These are phyloP conservation scores for Agapetus fuscipes DNA, from an alignment of 2,888 invertebrate species.

Conservation along the genomic window DNA sequence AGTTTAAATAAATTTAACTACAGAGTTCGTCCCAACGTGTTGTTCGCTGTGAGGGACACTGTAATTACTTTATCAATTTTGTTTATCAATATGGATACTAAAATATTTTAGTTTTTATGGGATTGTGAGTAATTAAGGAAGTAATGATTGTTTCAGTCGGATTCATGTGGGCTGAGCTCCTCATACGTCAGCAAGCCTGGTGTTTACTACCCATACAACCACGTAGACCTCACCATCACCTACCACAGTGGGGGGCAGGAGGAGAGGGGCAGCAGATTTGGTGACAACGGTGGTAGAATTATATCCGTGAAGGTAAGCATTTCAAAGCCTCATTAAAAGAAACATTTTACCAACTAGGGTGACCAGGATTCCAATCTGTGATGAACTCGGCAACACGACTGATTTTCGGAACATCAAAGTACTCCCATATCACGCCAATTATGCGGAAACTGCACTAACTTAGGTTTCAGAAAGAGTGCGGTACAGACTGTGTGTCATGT, in stretches of 20 bases:
- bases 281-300: conserved; percentile 80
- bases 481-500: too few relatives aligned
- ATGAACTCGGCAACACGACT: too few relatives aligned
- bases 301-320: conserved; percentile 59
- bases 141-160: conserved; percentile 27
- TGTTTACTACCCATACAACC: conserved; percentile 91
- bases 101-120: neutral
- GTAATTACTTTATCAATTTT: neutral
- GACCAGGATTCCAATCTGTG: too few relatives aligned
- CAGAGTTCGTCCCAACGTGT: too few relatives aligned
- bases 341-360: neutral
- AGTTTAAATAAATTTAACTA: too few relatives aligned
- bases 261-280: conserved; percentile 76
- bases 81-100: neutral
- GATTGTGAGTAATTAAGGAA: neutral
- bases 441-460: too few relatives aligned
- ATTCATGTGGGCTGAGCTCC: conserved; percentile 50
- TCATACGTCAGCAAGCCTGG: conserved; percentile 54
- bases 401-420: too few relatives aligned
- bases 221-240: conserved; percentile 86
- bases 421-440: too few relatives aligned
- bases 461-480: too few relatives aligned
- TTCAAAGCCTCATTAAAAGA: neutral
- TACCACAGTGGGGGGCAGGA: conserved; percentile 86
- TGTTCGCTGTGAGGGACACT: too few relatives aligned